Percentiles rank a stretch among this genome's conserved stretches.
These are phyloP conservation scores for Baronia brevicornis DNA, from an alignment of 2,888 invertebrate species.

Conservation along the genomic window DNA sequence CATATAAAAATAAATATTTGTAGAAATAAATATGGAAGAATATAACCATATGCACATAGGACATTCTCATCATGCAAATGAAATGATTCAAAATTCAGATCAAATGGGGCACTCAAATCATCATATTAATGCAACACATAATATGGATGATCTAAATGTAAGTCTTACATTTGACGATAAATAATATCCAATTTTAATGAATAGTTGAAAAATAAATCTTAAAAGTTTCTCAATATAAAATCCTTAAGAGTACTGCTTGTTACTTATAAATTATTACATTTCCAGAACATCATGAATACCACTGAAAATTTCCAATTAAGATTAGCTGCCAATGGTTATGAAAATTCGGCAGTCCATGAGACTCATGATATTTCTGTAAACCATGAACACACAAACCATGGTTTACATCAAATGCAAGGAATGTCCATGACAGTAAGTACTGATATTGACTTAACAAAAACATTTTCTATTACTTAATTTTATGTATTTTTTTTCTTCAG, in stretches of 20 bases:
- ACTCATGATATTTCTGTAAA: too few relatives aligned
- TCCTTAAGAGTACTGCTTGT: too few relatives aligned
- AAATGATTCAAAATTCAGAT: conserved; percentile 27
- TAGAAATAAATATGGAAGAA: conserved; percentile 25
- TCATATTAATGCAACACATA: conserved; percentile 25
- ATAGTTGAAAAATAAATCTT: too few relatives aligned
- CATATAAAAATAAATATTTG: too few relatives aligned
- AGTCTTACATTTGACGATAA: too few relatives aligned
- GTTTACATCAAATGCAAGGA: conserved; percentile 22
- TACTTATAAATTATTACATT: too few relatives aligned
- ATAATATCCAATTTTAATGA: conserved; percentile 8
- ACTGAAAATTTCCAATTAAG: conserved; percentile 28
- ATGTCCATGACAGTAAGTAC: conserved; percentile 54
- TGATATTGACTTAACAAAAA: neutral
- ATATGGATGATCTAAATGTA: conserved; percentile 27
- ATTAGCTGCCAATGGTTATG: too few relatives aligned
- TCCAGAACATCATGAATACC: conserved; percentile 35
- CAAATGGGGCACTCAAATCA: conserved; percentile 28
- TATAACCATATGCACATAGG: conserved; percentile 32
- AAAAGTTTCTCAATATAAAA: too few relatives aligned
- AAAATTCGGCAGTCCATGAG: too few relatives aligned
- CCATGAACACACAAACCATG: conserved; percentile 20
- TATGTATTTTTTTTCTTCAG: conserved; percentile 63
- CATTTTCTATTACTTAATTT: neutral
- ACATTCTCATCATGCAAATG: conserved; percentile 31